Evolutionary conservation across 2,797 vertebrate genomes (phyloP).

Genomic region (Poecilia wingei): DNA sequence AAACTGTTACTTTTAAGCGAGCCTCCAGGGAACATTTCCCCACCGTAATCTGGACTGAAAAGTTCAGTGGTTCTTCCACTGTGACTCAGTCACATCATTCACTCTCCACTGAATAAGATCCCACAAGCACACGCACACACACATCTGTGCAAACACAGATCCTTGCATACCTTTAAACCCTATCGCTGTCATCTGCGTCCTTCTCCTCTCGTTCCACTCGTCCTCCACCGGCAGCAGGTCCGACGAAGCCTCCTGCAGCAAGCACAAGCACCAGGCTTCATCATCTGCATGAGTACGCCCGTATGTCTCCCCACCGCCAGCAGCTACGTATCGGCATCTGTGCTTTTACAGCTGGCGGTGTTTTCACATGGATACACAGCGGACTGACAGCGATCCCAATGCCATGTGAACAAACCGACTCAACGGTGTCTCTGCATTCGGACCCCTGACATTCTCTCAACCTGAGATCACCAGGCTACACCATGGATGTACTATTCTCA

Average conservation of each 20-base stretch:
- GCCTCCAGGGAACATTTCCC: conserved; percentile 53
- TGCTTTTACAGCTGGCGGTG: conserved; percentile 53
- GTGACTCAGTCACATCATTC: conserved; percentile 94
- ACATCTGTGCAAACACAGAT: background rate
- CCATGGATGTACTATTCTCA: conserved; percentile 13
- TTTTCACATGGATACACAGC: conserved; percentile 64
- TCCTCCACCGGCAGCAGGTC: conserved; percentile 89
- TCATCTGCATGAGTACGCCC: conserved; percentile 32
- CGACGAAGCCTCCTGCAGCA: conserved; percentile 88
- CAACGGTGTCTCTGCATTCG: conserved; percentile 9
- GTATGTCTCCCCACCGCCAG: conserved; percentile 32
- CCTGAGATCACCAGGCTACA: conserved; percentile 15
- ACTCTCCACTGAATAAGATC: conserved; percentile 77
- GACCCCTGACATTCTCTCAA: conserved; percentile 27
- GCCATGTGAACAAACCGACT: conserved; percentile 50
- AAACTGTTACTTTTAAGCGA: conserved; percentile 33
- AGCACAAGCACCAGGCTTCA: conserved; percentile 37
- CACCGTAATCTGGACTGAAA: conserved; percentile 94
- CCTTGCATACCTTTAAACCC: conserved; percentile 89
- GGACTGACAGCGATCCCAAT: conserved; percentile 64
- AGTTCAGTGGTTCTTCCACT: conserved; percentile 96
- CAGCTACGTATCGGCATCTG: conserved; percentile 48
- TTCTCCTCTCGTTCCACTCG: conserved; percentile 93
- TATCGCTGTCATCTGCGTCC: conserved; percentile 91
- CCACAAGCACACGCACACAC: conserved; percentile 12